A percentile compares a stretch with the other conserved stretches of the same genome.
Evolutionary conservation across 2,113 vertebrate genomes (phyloP).

Genomic region (Cavia aperea): DNA sequence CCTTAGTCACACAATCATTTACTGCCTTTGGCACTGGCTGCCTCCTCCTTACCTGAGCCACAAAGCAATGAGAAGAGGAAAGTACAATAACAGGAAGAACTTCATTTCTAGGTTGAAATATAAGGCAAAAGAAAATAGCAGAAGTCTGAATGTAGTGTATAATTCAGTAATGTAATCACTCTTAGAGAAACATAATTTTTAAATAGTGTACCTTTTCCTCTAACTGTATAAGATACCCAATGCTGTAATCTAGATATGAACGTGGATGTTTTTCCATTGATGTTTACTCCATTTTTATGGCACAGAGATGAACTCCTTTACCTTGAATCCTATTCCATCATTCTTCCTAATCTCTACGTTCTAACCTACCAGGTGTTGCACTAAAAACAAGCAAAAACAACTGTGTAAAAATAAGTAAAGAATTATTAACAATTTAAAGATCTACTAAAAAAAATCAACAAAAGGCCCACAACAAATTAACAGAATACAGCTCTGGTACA

Average conservation of each 20-base stretch:
- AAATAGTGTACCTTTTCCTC: background rate
- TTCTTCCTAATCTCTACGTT: background rate
- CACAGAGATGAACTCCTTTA: background rate
- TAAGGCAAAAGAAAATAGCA: background rate
- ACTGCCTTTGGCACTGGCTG: background rate
- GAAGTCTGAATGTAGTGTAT: background rate
- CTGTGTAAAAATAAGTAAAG: background rate
- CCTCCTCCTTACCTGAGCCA: background rate
- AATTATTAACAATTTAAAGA: background rate
- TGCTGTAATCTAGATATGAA: background rate
- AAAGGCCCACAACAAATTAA: background rate
- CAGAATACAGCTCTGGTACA: background rate
- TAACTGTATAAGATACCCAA: background rate
- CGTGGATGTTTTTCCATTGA: background rate
- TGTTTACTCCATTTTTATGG: background rate
- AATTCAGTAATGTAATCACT: background rate
- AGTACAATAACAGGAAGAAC: background rate
- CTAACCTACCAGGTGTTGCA: background rate
- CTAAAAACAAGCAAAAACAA: conserved; percentile 1
- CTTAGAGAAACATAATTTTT: background rate
- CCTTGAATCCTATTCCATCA: background rate
- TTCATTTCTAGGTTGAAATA: background rate
- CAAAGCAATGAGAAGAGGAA: background rate
- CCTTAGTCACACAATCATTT: background rate
- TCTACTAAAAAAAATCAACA: background rate